phyloP scores from a whole-genome alignment of 2,797 vertebrate species.

The Pantherophis alleghaniensis region DNA sequence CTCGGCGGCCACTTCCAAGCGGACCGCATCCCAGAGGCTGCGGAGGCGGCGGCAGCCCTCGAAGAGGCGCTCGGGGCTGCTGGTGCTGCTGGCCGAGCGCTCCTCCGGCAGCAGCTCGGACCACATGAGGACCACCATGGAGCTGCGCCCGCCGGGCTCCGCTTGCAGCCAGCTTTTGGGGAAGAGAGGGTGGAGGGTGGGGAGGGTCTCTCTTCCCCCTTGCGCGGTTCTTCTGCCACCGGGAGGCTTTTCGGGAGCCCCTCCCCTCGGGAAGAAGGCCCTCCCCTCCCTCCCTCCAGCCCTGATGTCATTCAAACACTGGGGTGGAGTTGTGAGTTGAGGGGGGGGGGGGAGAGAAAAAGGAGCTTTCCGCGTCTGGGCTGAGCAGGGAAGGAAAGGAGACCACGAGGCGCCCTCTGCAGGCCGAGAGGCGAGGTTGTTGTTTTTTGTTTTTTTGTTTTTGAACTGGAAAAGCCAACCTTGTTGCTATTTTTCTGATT shows the following conservation, averaged over 20 bases:
- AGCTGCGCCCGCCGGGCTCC: neutral
- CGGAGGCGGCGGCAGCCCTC: constrained; percentile 85
- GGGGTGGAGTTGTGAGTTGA: accelerated
- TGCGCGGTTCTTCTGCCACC: neutral
- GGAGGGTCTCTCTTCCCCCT: neutral
- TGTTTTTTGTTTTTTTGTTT: too few species aligned
- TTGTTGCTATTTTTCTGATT: too few species aligned
- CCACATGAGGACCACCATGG: constrained; percentile 77
- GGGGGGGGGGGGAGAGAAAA: neutral
- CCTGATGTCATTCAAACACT: constrained; percentile 4
- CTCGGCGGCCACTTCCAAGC: constrained; percentile 83
- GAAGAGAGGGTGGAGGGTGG: too few species aligned
- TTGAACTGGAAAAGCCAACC: too few species aligned
- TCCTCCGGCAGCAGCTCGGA: constrained; percentile 63
- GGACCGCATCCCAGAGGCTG: constrained; percentile 89
- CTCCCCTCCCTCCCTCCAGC: neutral
- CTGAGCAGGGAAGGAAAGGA: neutral
- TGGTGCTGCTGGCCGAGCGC: neutral
- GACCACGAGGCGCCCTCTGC: neutral
- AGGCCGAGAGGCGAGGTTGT: neutral
- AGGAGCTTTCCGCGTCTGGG: neutral
- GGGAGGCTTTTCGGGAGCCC: neutral
- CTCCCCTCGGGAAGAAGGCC: neutral
- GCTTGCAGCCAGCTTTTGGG: neutral
- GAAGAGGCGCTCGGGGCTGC: constrained; percentile 82